Percentiles rank a stretch among this genome's conserved stretches.
These are phyloP conservation scores for Engraulis encrasicolus DNA, from an alignment of 2,113 vertebrate genomes.

Conservation along the genomic window DNA sequence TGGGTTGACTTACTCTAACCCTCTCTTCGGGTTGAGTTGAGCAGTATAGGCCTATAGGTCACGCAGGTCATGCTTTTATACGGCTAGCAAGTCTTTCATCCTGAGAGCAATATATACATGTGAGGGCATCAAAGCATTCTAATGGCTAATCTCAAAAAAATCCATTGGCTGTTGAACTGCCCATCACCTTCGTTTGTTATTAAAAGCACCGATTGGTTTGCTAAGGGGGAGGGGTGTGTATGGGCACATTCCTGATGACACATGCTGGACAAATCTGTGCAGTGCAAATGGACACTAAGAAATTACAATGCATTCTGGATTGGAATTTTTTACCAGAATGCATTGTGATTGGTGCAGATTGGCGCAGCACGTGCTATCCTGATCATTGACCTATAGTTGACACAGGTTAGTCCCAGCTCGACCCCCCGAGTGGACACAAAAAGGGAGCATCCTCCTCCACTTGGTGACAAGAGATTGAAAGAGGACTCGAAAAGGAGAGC, in stretches of 20 bases:
- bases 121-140: background rate
- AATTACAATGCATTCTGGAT: too few species aligned
- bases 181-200: background rate
- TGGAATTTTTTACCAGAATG: too few species aligned
- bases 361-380: too few species aligned
- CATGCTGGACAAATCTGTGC: too few species aligned
- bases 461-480: background rate
- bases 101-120: conserved; percentile 1
- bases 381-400: background rate
- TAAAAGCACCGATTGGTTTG: background rate
- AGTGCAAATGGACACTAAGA: too few species aligned
- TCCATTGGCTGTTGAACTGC: background rate
- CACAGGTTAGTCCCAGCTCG: background rate
- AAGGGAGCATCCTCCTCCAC: background rate
- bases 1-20: background rate
- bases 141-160: background rate
- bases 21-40: background rate
- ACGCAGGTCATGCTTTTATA: background rate
- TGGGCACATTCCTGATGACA: too few species aligned
- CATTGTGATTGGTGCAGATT: too few species aligned
- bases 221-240: background rate
- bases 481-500: background rate
- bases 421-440: background rate
- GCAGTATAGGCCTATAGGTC: background rate
- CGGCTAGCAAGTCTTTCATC: background rate